Evolutionary conservation across 2,113 vertebrate genomes (phyloP), one percentile per base, ranked within the genome.

Genomic region (Neolamprologus tretocephalus): DNA sequence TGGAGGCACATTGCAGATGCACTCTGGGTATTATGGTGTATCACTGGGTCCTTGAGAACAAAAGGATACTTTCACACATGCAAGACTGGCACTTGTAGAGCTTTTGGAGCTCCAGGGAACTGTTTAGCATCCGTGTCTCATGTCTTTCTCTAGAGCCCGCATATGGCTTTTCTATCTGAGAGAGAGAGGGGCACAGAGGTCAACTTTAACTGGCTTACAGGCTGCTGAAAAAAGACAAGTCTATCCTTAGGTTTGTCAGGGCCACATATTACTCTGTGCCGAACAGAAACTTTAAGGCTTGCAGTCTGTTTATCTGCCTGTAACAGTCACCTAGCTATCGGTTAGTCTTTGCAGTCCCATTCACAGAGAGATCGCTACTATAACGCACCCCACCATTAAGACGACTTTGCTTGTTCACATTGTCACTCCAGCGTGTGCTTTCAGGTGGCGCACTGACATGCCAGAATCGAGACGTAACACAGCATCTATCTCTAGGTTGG

Each of bases 51-150:
- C 17, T 61, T 6, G 19, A 47, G n/a, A 75, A 73, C 31, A 61
- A 66, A 42, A 47, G 10, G 45, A 37, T 42, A 33, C n/a, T 21
- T 21, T 51, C 21, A 63, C 4, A 63, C 26, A 84, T 31, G 40
- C 45, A 53, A 21, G 93, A 87, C 93, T 96, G 96, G 83, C 96
- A 96, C 73, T 68, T 73, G 57, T 40, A 35, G 73, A 97, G 89
- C 40, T 93, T 93, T 95, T 85, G 96, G 35, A 58, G 31, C 40
- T 80, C 84, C 89, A 28, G 95, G 87, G n/a, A 96, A 9, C 12
- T 94, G 92, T 68, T 93, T 95, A 88, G 94, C 86, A 88, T 96
- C 92, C 0, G 92, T 91, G 33, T 95, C 93, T 13, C 86, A 84
- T 14, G 93, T 90, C 37, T 80, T 71, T 84, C 33, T 42, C 83